Conservation (phyloP, 2,797 vertebrate species). For the Acipenser oxyrinchus region DNA sequence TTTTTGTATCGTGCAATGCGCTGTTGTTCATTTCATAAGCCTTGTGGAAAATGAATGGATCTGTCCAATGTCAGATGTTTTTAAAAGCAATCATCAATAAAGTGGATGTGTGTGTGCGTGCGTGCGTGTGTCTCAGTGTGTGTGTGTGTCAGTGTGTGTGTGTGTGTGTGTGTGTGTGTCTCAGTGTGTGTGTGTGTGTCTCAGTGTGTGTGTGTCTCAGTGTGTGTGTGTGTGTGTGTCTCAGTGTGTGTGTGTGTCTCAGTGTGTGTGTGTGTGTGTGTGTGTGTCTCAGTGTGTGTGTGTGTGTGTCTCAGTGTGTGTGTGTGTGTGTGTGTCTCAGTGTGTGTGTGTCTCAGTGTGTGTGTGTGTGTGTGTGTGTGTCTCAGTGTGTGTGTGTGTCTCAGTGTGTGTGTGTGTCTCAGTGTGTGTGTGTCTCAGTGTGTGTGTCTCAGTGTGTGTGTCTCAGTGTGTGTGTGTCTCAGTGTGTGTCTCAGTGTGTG, state of each 20-base stretch:
- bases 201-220: no score
- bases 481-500: constrained; percentile 2
- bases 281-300: not conserved
- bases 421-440: no score
- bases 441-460: no score
- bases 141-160: no score
- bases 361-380: not conserved
- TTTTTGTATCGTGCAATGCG: constrained; percentile 24
- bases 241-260: not conserved
- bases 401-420: no score
- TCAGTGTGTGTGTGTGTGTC: no score
- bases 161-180: no score
- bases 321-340: no score
- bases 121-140: no score
- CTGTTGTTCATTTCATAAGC: constrained; percentile 17
- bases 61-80: not conserved
- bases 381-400: not conserved
- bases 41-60: constrained; percentile 7
- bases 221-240: constrained; percentile 5
- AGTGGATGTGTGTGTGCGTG: not conserved
- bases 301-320: no score
- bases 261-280: not conserved
- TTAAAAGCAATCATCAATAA: not conserved
- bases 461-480: constrained; percentile 29
- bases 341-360: no score